Base-by-base conservation (phyloP, 2,888 invertebrate species). In the Stegana nigrithorax region DNA sequence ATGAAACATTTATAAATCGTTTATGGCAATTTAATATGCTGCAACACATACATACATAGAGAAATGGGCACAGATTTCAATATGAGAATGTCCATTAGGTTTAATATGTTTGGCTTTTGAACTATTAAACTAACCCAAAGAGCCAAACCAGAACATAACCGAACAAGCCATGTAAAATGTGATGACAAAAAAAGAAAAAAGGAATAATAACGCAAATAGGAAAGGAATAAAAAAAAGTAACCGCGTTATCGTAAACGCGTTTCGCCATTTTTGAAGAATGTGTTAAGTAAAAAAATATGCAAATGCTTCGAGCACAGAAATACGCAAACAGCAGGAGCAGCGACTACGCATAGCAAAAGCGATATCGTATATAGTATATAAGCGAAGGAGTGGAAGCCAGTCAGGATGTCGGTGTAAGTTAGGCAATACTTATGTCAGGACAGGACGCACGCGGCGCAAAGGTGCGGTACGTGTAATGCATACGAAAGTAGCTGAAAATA, bases 231-330 rank as follows among this genome's bases (percentile, higher is more conserved):
- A 69, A 55, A 62, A 65, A 77, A 77, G 77, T 75, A 75, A 72
- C 75, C 73, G 76, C 76, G 75, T 73, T 76, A 75, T 77, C 75
- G 75, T 71, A 76, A 77, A 77, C 75, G 75, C 77, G 73, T 76
- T 76, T 68, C 68, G 72, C 75, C 73, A 76, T 76, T 76, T 77
- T 76, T 76, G 77, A 77, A 76, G 77, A 75, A 76, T 76, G 75
- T 77, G 75, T 76, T 76, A 76, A 76, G 75, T 55, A 19, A 36
- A 21, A 55, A 55, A 55, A 55, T 55, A 55, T 55, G 53, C 32
- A 55, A 55, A 55, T 55, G 17, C 36, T 21, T 2, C 32, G 23
- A 51, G 17, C 4, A 26, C 50, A 14, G 26, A 25, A 8, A 50
- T 17, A 50, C 26, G n/a, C 12, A 26, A 25, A 25, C n/a, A n/a